phyloP scores from a whole-genome alignment of 2,797 vertebrate species.

The Crenichthys baileyi region DNA sequence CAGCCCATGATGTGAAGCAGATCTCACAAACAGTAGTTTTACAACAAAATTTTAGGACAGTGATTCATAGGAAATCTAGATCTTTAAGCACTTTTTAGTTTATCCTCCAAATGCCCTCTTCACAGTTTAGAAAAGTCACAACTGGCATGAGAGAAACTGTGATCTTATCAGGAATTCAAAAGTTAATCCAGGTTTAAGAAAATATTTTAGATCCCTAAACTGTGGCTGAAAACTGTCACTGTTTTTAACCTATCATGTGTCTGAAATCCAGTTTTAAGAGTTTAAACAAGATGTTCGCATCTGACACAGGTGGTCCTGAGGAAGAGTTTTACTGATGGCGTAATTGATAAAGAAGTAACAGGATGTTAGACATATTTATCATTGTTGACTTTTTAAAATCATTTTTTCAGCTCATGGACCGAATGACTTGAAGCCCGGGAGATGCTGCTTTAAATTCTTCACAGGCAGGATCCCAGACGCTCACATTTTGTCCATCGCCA shows the following conservation, averaged over 20 bases:
- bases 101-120: neutral
- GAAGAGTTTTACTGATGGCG: neutral
- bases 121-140: neutral
- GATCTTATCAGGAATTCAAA: neutral
- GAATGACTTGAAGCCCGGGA: neutral
- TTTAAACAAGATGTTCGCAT: neutral
- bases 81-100: neutral
- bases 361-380: neutral
- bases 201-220: neutral
- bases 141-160: neutral
- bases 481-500: neutral
- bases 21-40: neutral
- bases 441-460: constrained; percentile 42
- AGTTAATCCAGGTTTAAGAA: neutral
- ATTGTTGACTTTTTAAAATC: neutral
- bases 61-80: neutral
- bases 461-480: rapidly evolving
- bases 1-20: neutral
- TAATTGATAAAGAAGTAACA: neutral
- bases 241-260: neutral
- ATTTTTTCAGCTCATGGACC: constrained; percentile 1
- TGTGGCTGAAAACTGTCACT: neutral
- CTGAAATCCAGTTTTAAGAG: neutral
- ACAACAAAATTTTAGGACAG: no score
- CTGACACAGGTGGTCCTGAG: neutral